Evolutionary conservation across 2,113 vertebrate genomes (phyloP), one percentile per base, ranked within the genome.

Genomic region (Phrynosoma blainvillii): DNA sequence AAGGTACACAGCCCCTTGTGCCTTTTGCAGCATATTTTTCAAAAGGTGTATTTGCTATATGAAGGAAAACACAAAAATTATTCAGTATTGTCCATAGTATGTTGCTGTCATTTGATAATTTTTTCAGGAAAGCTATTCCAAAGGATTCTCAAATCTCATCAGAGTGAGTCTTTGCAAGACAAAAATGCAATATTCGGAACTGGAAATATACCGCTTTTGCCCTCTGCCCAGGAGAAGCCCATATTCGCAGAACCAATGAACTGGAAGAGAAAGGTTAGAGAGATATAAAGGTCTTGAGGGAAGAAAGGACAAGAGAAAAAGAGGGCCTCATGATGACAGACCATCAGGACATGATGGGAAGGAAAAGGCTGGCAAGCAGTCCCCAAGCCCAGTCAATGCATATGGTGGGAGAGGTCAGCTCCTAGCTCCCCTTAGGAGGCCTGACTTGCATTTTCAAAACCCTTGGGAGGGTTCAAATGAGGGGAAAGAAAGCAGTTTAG

Each of bases 1-100:
- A 85, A 92, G 12, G 79, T n/a, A 91, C 4, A 73, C 56, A 93
- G 36, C 36, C 36, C 68, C 84, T 93, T 1, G 0, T 88, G 76
- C 66, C 73, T 36, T 79, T 80, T 91, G 87, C 30, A 54, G 52
- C 75, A 76, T 70, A 71, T 12, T 62, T 62, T 62, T 40, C 78
- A 78, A 90, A 36, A 47, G 89, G 0, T 87, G 88, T 52, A 93
- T 76, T 32, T 86, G 88, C 42, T 10, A 2, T 42, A 36, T 7
- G 81, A 56, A n/a, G 36, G 77, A 73, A 87, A 36, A 21, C 73
- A 66, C 5, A 84, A 82, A 84, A 82, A n/a, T 59, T 47, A 47
- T 47, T 47, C 42, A 47, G 6, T 47, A 6, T 47, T 47, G 42
- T 47, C 42, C 4, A 47, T 47, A 5, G 42, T 6, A 47, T 79